phyloP scores from a whole-genome alignment of 2,797 vertebrate genomes.

The Centropyge bicolor region DNA sequence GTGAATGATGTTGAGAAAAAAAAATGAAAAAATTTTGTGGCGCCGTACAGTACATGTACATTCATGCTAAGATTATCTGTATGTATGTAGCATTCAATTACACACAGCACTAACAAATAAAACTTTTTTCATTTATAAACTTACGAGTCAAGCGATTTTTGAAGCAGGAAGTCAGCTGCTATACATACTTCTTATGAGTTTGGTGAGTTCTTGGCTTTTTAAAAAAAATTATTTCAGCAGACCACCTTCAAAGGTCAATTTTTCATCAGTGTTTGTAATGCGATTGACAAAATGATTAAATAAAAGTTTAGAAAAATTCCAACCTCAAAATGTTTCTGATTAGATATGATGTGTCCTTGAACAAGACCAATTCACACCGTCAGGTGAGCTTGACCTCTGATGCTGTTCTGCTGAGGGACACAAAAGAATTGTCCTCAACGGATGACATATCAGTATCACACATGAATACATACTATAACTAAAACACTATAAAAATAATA shows the following conservation, averaged over 20 bases:
- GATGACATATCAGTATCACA: too few relatives aligned
- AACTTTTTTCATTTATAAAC: conserved; percentile 71
- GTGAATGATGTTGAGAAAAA: conserved; percentile 81
- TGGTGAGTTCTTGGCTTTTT: background rate
- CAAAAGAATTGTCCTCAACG: too few relatives aligned
- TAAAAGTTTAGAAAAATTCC: background rate
- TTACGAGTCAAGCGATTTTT: background rate
- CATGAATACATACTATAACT: too few relatives aligned
- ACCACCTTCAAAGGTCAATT: too few relatives aligned
- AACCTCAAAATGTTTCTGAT: too few relatives aligned
- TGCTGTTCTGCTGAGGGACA: too few relatives aligned
- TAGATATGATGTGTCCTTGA: background rate
- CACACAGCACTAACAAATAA: conserved; percentile 88
- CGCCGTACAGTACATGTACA: conserved; percentile 80
- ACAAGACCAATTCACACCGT: background rate
- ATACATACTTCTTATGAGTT: too few relatives aligned
- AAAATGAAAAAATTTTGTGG: conserved; percentile 75
- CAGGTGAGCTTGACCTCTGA: background rate
- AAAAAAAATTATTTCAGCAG: too few relatives aligned
- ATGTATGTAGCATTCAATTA: conserved; percentile 88
- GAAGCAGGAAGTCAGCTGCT: too few relatives aligned
- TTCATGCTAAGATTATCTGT: conserved; percentile 83
- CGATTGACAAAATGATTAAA: background rate
- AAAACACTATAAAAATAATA: too few relatives aligned
- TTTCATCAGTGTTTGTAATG: background rate